Conservation (phyloP, 2,888 invertebrate species). For the Syrphus vitripennis region DNA sequence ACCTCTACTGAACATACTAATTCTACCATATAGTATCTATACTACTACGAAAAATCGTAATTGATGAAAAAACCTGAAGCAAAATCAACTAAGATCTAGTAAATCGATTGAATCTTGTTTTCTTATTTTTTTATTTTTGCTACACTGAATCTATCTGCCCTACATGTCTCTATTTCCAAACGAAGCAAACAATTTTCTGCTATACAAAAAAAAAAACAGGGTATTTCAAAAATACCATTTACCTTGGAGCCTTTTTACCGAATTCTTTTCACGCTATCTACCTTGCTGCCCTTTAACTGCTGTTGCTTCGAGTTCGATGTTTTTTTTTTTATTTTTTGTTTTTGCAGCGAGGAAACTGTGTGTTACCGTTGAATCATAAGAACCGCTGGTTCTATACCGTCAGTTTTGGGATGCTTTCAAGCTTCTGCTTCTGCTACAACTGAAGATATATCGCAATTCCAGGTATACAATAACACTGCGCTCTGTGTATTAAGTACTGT, state of each 20-base stretch:
- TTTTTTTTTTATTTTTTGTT: slow-evolving; percentile 41
- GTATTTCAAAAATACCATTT: slow-evolving; percentile 26
- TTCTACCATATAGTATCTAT: too few species aligned
- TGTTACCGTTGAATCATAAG: slow-evolving; percentile 70
- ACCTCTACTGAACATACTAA: too few species aligned
- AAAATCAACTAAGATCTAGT: too few species aligned
- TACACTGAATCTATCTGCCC: too few species aligned
- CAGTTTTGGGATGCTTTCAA: slow-evolving; percentile 20
- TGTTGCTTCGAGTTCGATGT: slow-evolving; percentile 10
- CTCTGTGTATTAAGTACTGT: background rate
- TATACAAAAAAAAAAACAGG: background rate
- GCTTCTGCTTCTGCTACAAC: background rate
- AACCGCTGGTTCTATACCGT: slow-evolving; percentile 32
- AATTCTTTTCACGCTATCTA: slow-evolving; percentile 24
- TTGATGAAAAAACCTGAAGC: too few species aligned
- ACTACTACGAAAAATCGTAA: too few species aligned
- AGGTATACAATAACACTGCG: background rate
- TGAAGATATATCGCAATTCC: slow-evolving; percentile 3
- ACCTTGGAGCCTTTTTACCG: slow-evolving; percentile 49
- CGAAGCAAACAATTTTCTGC: background rate
- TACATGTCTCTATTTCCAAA: background rate
- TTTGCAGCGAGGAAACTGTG: slow-evolving; percentile 41
- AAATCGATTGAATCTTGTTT: too few species aligned
- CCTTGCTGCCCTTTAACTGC: slow-evolving; percentile 11
- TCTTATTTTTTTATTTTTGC: too few species aligned